Evolutionary conservation across 2,797 vertebrate species (phyloP).

Genomic region (Tenualosa thibaudeaui): DNA sequence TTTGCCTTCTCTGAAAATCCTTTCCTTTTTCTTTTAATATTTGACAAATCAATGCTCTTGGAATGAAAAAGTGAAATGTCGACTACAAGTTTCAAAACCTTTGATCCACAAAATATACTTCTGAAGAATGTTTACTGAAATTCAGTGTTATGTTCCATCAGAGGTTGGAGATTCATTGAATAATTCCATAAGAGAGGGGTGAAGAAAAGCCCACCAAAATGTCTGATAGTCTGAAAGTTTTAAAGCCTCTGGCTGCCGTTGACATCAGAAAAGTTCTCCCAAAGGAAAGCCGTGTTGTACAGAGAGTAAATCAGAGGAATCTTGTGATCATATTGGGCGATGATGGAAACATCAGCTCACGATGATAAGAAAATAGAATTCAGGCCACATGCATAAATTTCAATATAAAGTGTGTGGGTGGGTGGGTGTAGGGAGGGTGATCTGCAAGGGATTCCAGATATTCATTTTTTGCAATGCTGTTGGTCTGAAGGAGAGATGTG

Average conservation of each 20-base stretch:
- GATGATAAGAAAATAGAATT: constrained; percentile 49
- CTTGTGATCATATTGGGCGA: constrained; percentile 43
- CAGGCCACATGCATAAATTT: constrained; percentile 49
- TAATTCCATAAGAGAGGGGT: background rate
- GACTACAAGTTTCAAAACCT: background rate
- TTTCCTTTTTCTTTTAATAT: background rate
- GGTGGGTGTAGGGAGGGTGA: background rate
- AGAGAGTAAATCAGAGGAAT: constrained; percentile 33
- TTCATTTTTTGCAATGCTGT: too few relatives aligned
- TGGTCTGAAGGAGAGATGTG: background rate
- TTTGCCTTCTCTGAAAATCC: background rate
- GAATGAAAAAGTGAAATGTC: background rate
- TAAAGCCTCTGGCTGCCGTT: background rate
- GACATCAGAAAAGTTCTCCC: constrained; percentile 34
- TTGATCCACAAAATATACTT: background rate
- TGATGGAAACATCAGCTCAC: constrained; percentile 48
- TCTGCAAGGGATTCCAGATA: background rate
- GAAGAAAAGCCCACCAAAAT: background rate
- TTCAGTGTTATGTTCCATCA: background rate
- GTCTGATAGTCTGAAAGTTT: background rate
- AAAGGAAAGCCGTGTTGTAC: constrained; percentile 13
- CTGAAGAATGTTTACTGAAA: background rate
- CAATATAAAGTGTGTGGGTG: constrained; percentile 31
- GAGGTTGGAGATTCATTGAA: background rate
- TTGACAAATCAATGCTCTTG: background rate